Base-by-base conservation (phyloP, 2,888 invertebrate genomes). In the Glyphotaelius pellucidus region DNA sequence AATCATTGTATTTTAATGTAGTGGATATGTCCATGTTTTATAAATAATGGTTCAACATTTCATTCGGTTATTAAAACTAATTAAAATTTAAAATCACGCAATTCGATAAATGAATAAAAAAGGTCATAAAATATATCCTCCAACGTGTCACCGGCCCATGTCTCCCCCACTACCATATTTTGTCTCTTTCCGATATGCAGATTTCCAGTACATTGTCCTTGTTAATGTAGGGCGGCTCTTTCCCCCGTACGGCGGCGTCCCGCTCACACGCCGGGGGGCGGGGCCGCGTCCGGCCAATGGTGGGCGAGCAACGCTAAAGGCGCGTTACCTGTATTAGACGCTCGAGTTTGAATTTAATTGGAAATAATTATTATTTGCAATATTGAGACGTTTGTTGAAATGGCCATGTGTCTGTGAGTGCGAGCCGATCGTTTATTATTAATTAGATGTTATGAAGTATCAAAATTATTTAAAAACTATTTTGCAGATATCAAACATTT, bases 321-420 rank as follows among this genome's bases (percentile, higher is more conserved):
- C 96, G 96, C 95, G 96, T 95, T 95, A 95, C 96, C 96, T 95
- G 96, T 96, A 96, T 96, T 96, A 96, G 35, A 84, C 84, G 86
- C 86, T 90, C 87, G 52, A 92, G 84, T 95, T 96, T 96, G 96
- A 96, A 96, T 96, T 96, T 96, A 96, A 96, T 96, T 96, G 96
- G 95, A 95, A 96, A 95, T 96, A 95, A 67, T 96, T 96, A 96
- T 96, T 96, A 96, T 96, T 67, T 96, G 96, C 95, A 96, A 96
- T 96, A 96, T 96, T 95, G 95, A 95, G 95, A 96, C 96, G 89
- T 90, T 80, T 90, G 31, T 81, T 30, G 80, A 87, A 47, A 47
- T 52, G 87, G 25, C 87, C n/a, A 52, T 85, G 85, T 85, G 85
- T 85, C 84, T 79, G 80, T 25, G 35, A 14, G 12, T 38, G 42